These are phyloP conservation scores for Rhynchophorus ferrugineus DNA, from an alignment of 1,140 invertebrate genomes.

Conservation along the genomic window DNA sequence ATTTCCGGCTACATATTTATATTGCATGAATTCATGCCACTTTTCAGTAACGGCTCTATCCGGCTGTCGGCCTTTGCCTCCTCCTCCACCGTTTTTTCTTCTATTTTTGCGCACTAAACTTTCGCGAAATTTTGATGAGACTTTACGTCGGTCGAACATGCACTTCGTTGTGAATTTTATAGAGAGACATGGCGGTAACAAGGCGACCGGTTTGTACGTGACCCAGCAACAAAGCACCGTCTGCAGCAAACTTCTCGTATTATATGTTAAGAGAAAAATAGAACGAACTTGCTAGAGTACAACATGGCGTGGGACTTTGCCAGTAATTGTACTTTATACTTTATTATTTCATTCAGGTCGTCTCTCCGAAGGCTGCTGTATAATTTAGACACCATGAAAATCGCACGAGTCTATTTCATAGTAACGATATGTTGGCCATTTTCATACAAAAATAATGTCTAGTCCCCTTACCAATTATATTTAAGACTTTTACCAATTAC, in stretches of 20 bases:
- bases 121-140: constrained; percentile 15
- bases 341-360: background rate
- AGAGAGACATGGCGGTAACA: background rate
- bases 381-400: no score
- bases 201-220: background rate
- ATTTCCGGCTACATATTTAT: background rate
- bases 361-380: background rate
- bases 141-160: constrained; percentile 11
- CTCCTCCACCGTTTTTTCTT: constrained; percentile 5
- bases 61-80: background rate
- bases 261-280: background rate
- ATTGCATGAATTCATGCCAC: constrained; percentile 1
- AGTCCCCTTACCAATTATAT: no score
- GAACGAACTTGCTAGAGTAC: background rate
- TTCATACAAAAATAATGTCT: no score
- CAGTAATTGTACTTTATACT: background rate
- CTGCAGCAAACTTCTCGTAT: background rate
- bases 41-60: constrained; percentile 1
- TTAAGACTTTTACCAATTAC: no score
- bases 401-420: no score
- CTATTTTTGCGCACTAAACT: constrained; percentile 6
- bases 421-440: no score
- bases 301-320: background rate
- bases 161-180: constrained; percentile 7
- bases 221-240: background rate